Percentiles rank a stretch among this genome's conserved stretches.
phyloP scores from a whole-genome alignment of 2,113 vertebrate species.

The Silurus asotus region DNA sequence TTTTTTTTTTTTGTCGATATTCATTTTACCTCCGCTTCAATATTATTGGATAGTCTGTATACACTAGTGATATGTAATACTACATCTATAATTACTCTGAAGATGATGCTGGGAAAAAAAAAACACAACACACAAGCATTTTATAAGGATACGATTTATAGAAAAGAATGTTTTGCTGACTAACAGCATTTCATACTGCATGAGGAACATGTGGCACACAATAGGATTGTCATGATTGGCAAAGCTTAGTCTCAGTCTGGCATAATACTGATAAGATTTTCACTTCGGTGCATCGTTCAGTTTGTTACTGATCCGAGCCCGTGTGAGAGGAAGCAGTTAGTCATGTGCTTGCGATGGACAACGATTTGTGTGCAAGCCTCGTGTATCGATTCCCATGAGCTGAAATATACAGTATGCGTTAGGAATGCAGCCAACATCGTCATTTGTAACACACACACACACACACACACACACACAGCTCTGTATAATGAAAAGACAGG shows the following conservation, averaged over 20 bases:
- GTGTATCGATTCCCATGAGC: slow-evolving; percentile 11
- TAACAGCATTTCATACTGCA: slow-evolving; percentile 67
- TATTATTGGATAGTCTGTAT: not conserved
- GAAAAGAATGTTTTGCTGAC: slow-evolving; percentile 65
- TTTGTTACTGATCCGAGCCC: not conserved
- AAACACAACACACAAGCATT: slow-evolving; percentile 50
- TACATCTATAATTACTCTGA: not conserved
- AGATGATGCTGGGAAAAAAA: not conserved
- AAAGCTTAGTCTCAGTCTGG: slow-evolving; percentile 67
- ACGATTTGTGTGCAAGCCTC: slow-evolving; percentile 6
- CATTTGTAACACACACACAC: slow-evolving; percentile 48
- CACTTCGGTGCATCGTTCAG: slow-evolving; percentile 35
- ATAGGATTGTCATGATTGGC: slow-evolving; percentile 83
- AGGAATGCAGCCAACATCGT: slow-evolving; percentile 44
- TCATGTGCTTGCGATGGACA: slow-evolving; percentile 14
- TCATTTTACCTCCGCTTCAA: too few relatives aligned
- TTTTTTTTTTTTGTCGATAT: not conserved
- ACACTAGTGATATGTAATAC: too few relatives aligned
- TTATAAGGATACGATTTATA: slow-evolving; percentile 64
- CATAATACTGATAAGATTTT: slow-evolving; percentile 79
- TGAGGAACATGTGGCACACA: slow-evolving; percentile 72
- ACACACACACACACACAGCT: slow-evolving; percentile 36
- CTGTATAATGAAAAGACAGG: slow-evolving; percentile 34
- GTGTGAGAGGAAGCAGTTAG: not conserved
- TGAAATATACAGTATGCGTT: slow-evolving; percentile 43